Evolutionary conservation across 2,888 invertebrate genomes (phyloP), one percentile per base, ranked within the genome.

Genomic region (Drosophila bunnanda): DNA sequence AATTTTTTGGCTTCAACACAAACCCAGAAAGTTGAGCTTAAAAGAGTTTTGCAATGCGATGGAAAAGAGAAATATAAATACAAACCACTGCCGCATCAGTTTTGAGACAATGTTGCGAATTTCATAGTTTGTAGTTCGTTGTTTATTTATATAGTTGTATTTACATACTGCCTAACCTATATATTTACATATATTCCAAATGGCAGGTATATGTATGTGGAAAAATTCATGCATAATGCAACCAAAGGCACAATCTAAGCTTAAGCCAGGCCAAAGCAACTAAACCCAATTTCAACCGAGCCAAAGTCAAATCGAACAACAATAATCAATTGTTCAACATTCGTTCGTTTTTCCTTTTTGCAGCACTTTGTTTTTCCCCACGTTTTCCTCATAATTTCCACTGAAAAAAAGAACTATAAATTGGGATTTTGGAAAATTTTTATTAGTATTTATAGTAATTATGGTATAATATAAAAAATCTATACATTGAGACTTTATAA

Each of bases 61-160:
- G 53, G 34, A 62, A 74, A 77, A 38, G 52, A 54, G 78, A 62
- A 78, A 76, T 41, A 41, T 75, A 8, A 43, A 54, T n/a, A 62
- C 48, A 57, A 71, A 61, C 61, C 67, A 39, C 50, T 53, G 72
- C 67, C 62, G 55, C 55, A 54, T 53, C 60, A 46, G 13, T 64
- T 44, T 67, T 25, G 62, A 71, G 67, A 70, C 75, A 78, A 75
- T 75, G 76, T 85, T 81, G 82, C 83, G 78, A 78, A 82, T 85
- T 75, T 71, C 54, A 61, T 25, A 17, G 32, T 20, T 50, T 13
- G 32, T 32, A 32, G 48, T 20, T 32, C 0, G 32, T 50, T 25
- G 15, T 22, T 41, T 41, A n/a, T 44, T 7, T 22, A 25, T 25
- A 25, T n/a, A n/a, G n/a, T n/a, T n/a, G n/a, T n/a, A n/a, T 10